phyloP scores from a whole-genome alignment of 2,113 vertebrate genomes.

The Riparia riparia region DNA sequence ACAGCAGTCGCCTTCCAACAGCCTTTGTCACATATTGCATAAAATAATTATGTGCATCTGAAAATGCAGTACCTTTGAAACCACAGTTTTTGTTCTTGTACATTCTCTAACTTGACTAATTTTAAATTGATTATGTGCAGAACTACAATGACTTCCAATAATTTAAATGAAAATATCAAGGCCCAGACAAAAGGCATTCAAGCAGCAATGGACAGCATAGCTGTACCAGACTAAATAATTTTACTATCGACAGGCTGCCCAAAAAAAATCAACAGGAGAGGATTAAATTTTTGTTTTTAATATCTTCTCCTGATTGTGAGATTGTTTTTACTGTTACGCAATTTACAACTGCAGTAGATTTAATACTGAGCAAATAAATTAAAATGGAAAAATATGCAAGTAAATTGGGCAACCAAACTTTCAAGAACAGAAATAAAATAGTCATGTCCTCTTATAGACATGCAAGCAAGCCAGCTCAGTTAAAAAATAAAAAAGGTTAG shows the following conservation, averaged over 20 bases:
- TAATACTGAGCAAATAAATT: background rate
- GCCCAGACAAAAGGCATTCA: background rate
- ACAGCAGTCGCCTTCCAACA: background rate
- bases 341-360: background rate
- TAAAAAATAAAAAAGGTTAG: background rate
- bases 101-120: background rate
- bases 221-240: background rate
- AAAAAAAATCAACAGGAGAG: background rate
- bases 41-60: background rate
- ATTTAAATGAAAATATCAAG: background rate
- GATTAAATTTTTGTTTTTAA: background rate
- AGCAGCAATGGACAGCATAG: background rate
- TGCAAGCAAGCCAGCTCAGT: background rate
- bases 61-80: background rate
- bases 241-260: background rate
- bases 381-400: background rate
- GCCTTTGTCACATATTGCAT: background rate
- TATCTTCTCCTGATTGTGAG: background rate
- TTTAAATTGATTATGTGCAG: background rate
- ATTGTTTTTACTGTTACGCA: background rate
- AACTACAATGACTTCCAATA: background rate
- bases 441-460: background rate
- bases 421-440: background rate
- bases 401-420: background rate
- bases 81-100: background rate